These are phyloP conservation scores for Macquaria australasica DNA, from an alignment of 2,113 vertebrate species.

Conservation along the genomic window DNA sequence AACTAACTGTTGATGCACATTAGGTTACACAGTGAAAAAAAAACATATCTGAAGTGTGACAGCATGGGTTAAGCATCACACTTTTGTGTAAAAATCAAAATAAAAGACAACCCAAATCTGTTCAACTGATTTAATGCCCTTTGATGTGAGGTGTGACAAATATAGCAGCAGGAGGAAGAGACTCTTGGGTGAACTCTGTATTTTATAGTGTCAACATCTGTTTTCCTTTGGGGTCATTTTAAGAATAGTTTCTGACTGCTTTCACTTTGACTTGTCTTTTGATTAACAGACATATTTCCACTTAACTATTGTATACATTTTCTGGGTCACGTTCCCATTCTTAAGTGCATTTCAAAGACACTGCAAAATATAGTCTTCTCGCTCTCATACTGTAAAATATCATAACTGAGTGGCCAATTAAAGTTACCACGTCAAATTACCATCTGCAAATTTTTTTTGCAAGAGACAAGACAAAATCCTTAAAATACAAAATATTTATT, in stretches of 20 bases:
- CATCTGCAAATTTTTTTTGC: slow-evolving; percentile 33
- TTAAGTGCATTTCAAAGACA: slow-evolving; percentile 23
- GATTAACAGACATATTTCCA: neutral
- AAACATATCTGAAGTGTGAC: neutral
- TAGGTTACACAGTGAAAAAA: neutral
- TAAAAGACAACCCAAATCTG: slow-evolving; percentile 51
- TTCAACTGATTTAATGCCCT: slow-evolving; percentile 72
- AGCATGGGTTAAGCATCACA: neutral
- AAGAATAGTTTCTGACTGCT: neutral
- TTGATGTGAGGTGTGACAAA: slow-evolving; percentile 45
- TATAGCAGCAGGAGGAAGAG: slow-evolving; percentile 47
- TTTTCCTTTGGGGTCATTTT: neutral
- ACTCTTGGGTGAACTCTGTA: slow-evolving; percentile 3
- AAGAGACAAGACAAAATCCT: slow-evolving; percentile 77
- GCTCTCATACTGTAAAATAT: neutral
- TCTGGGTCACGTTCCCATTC: neutral
- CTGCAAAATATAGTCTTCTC: slow-evolving; percentile 11
- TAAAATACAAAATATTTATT: slow-evolving; percentile 87
- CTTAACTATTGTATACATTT: neutral
- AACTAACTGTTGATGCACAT: neutral
- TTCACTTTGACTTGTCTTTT: neutral
- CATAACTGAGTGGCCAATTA: neutral
- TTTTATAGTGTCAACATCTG: neutral
- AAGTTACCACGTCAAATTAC: slow-evolving; percentile 22
- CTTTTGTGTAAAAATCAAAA: slow-evolving; percentile 11